phyloP scores from a whole-genome alignment of 2,888 invertebrate genomes.

The Platerodrilus igneus region DNA sequence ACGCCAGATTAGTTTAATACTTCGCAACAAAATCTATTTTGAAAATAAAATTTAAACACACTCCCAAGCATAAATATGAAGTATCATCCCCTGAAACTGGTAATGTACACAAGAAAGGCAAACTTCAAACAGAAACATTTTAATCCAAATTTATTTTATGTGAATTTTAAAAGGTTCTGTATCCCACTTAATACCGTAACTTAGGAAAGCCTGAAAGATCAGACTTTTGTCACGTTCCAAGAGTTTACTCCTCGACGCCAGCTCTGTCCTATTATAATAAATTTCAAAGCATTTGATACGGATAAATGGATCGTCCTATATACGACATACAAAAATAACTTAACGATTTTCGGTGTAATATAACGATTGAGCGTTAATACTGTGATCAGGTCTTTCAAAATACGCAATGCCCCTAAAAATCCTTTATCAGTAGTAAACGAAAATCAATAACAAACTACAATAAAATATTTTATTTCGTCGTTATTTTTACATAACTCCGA shows the following conservation, averaged over 20 bases:
- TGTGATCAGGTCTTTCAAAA: slow-evolving; percentile 8
- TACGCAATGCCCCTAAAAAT: slow-evolving; percentile 3
- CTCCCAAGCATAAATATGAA: slow-evolving; percentile 8
- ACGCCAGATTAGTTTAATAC: too few relatives aligned
- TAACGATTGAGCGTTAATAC: slow-evolving; percentile 18
- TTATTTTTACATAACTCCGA: slow-evolving; percentile 24
- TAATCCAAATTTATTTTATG: slow-evolving; percentile 39
- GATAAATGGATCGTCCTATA: slow-evolving; percentile 16
- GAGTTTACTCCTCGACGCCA: slow-evolving; percentile 18
- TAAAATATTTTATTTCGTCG: slow-evolving; percentile 23
- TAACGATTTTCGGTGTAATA: slow-evolving; percentile 13
- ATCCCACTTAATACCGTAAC: slow-evolving; percentile 39
- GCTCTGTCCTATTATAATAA: slow-evolving; percentile 23
- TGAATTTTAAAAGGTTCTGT: slow-evolving; percentile 39
- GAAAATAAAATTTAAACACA: too few relatives aligned
- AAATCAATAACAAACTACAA: slow-evolving; percentile 22
- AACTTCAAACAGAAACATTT: slow-evolving; percentile 26
- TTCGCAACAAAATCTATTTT: too few relatives aligned
- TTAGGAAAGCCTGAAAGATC: slow-evolving; percentile 37
- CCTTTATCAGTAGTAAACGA: slow-evolving; percentile 23
- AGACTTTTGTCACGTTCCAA: slow-evolving; percentile 36
- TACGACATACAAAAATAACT: slow-evolving; percentile 20
- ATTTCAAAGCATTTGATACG: slow-evolving; percentile 20
- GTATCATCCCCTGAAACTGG: slow-evolving; percentile 3
- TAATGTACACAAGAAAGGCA: slow-evolving; percentile 13